Evolutionary conservation across 2,888 invertebrate genomes (phyloP).

Genomic region (Luperina testacea): DNA sequence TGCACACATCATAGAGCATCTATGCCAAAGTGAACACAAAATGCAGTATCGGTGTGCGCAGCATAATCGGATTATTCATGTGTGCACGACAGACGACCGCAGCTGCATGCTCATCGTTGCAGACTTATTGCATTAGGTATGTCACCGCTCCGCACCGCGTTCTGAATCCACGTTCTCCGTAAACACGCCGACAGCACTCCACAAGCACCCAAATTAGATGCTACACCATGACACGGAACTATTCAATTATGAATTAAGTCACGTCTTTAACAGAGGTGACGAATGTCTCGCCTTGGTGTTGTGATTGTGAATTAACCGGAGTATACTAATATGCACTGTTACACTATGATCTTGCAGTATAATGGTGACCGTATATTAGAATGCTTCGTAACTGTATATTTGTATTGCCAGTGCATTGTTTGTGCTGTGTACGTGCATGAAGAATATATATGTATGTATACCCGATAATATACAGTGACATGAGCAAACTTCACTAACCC

Average conservation of each 20-base stretch:
- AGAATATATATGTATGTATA: constrained; percentile 3
- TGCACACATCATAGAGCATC: neutral
- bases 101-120: constrained; percentile 40
- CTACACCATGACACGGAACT: constrained; percentile 36
- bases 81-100: constrained; percentile 50
- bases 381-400: neutral
- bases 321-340: neutral
- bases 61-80: constrained; percentile 49
- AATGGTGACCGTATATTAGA: neutral
- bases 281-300: constrained; percentile 8
- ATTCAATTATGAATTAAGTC: constrained; percentile 50
- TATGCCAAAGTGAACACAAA: constrained; percentile 17
- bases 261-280: constrained; percentile 20
- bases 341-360: neutral
- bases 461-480: constrained; percentile 21
- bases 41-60: constrained; percentile 24
- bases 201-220: constrained; percentile 60
- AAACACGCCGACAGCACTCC: constrained; percentile 55
- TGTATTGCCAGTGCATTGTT: neutral
- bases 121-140: constrained; percentile 63
- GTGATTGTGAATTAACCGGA: constrained; percentile 23
- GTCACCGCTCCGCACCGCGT: constrained; percentile 36
- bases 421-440: constrained; percentile 7
- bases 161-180: constrained; percentile 27
- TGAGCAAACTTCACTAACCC: constrained; percentile 54